Evolutionary conservation across 2,113 vertebrate genomes (phyloP).

Genomic region (Cyphomyrus plagiostoma): DNA sequence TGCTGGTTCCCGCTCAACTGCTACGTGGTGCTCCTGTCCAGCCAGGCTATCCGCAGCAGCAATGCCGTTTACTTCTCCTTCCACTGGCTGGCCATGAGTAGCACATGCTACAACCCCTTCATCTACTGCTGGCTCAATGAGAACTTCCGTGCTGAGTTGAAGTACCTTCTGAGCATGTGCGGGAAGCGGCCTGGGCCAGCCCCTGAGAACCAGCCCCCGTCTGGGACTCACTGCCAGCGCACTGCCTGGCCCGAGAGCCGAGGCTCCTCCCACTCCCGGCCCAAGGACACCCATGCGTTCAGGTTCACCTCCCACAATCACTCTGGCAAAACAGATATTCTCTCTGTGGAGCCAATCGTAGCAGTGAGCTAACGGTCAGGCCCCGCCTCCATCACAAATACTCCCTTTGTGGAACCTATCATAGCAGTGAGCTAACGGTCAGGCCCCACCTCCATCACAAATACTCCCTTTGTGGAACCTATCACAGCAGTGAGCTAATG

Average conservation of each 20-base stretch:
- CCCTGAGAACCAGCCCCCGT: conserved; percentile 27
- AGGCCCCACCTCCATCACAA: conserved; percentile 41
- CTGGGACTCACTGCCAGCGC: conserved; percentile 36
- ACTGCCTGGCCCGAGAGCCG: conserved; percentile 57
- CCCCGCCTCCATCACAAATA: conserved; percentile 53
- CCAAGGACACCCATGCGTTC: conserved; percentile 51
- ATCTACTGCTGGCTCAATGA: conserved; percentile 95
- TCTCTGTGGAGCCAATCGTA: conserved; percentile 72
- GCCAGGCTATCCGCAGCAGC: conserved; percentile 76
- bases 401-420: conserved; percentile 71
- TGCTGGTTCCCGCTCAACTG: conserved; percentile 96
- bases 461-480: conserved; percentile 73
- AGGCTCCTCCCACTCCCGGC: conserved; percentile 37
- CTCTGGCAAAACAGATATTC: conserved; percentile 70
- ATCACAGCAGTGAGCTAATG: conserved; percentile 60
- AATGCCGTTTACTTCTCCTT: conserved; percentile 84
- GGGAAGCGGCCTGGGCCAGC: conserved; percentile 43
- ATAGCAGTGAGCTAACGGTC: conserved; percentile 56
- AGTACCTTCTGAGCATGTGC: conserved; percentile 70
- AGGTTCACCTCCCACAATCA: conserved; percentile 55
- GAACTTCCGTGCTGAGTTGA: conserved; percentile 77
- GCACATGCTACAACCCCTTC: conserved; percentile 94
- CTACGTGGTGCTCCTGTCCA: conserved; percentile 84
- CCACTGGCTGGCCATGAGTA: conserved; percentile 93
- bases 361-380: conserved; percentile 48